phyloP scores from a whole-genome alignment of 2,888 invertebrate species.

The Amphiduros pacificus region DNA sequence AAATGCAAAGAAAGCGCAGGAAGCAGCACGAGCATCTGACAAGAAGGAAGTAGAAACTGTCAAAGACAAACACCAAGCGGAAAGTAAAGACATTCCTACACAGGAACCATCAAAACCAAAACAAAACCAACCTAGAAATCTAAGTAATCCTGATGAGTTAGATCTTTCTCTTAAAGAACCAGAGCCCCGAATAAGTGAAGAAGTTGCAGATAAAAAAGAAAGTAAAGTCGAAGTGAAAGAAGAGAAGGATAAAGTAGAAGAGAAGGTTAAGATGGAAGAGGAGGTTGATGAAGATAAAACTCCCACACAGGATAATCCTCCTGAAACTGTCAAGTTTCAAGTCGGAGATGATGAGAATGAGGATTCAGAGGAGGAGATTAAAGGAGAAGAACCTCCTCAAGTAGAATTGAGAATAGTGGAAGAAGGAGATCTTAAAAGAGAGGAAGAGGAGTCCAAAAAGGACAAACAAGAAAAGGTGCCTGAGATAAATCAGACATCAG shows the following conservation, averaged over 20 bases:
- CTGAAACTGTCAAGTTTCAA: not conserved
- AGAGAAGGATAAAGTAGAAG: not conserved
- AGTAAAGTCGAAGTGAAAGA: too few relatives aligned
- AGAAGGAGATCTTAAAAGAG: not conserved
- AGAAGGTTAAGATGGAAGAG: not conserved
- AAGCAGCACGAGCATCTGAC: constrained; percentile 11
- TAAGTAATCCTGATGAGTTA: too few relatives aligned
- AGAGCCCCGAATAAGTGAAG: too few relatives aligned
- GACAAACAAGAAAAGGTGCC: not conserved
- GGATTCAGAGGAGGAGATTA: not conserved
- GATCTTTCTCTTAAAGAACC: too few relatives aligned
- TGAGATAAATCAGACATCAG: not conserved
- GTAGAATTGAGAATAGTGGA: not conserved
- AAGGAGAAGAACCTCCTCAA: not conserved
- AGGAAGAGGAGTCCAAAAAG: not conserved
- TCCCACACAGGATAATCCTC: too few relatives aligned
- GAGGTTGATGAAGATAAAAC: too few relatives aligned
- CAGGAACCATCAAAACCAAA: not conserved
- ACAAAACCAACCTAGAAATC: too few relatives aligned
- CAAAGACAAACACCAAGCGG: not conserved
- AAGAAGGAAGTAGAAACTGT: constrained; percentile 14
- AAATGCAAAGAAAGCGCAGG: constrained; percentile 20
- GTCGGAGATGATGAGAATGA: not conserved
- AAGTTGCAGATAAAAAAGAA: too few relatives aligned
- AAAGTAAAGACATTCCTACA: not conserved